Base-by-base conservation (phyloP, 1,140 invertebrate species). In the Heliconius himera region DNA sequence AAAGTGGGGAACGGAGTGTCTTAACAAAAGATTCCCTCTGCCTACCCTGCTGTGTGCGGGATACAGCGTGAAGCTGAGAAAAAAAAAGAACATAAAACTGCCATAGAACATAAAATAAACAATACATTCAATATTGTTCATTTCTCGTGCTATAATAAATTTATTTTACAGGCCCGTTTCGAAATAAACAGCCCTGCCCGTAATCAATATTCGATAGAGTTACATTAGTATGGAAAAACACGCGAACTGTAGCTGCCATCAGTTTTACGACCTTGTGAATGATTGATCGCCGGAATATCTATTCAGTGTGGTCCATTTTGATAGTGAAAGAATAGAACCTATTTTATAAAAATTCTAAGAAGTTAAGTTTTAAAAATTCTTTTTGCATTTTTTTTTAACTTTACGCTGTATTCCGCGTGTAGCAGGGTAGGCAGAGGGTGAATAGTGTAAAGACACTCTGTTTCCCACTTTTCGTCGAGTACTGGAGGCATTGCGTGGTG, bases 161-260 rank as follows among this genome's bases (percentile, higher is more conserved):
- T 29, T 29, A 66, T 11, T 66, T 74, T 49, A 38, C 1, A 70
- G 6, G 29, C 20, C 33, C 38, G 36, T 70, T 77, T 70, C 46
- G 70, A 36, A 70, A 38, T 71, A 71, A 71, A 66, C 70, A 73
- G 36, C 76, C 66, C 80, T 20, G 75, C 80, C 80, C 76, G 72
- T 75, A 78, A 78, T 81, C 80, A 74, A 81, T 81, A 75, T 22
- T 49, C 66, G 71, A 74, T 81, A 54, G 75, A 76, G 76, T 78
- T 77, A 78, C 70, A 81, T 78, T 78, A 78, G 49, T 54, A 72
- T 46, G 76, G 76, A 71, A 77, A 77, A 81, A 81, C 80, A 81
- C 80, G 80, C 76, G 70, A 81, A 75, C 76, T 71, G 60, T 66
- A 49, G 20, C 60, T 76, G 70, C 79, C 74, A 72, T 80, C 79